Conservation (phyloP, 2,797 vertebrate genomes). For the Petrocephalus sullivani region DNA sequence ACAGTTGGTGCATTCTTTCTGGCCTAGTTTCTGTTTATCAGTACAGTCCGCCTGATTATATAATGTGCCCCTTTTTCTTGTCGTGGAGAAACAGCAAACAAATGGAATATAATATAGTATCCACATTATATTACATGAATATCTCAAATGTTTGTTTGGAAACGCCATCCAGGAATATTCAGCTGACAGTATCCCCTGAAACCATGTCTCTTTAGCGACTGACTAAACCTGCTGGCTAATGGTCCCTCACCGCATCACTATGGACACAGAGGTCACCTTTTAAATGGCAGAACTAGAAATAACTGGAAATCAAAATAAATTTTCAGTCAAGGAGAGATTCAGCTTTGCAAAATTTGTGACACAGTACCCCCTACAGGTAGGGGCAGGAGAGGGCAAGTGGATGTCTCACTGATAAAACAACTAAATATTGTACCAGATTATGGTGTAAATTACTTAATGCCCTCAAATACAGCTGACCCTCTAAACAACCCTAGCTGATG, state of each 20-base stretch:
- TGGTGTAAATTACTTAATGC: background rate
- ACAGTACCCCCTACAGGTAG: background rate
- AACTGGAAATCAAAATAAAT: constrained; percentile 31
- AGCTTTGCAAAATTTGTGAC: background rate
- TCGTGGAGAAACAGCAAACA: background rate
- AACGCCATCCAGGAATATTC: background rate
- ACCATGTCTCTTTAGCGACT: background rate
- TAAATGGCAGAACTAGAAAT: constrained; percentile 48
- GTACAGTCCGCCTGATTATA: background rate
- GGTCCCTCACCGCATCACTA: constrained; percentile 43
- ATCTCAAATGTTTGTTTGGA: background rate
- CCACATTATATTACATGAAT: background rate
- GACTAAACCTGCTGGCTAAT: constrained; percentile 24
- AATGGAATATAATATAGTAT: background rate
- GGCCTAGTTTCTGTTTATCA: background rate
- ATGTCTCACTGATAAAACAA: background rate
- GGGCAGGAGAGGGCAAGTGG: background rate
- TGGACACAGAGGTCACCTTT: constrained; percentile 52
- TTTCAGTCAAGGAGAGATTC: background rate
- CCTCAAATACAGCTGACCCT: background rate
- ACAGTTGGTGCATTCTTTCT: background rate
- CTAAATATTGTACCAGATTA: background rate
- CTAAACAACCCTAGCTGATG: background rate
- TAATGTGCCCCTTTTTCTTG: background rate
- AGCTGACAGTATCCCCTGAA: background rate